Conservation (phyloP, 2,797 vertebrate genomes). For the Typhlichthys subterraneus region DNA sequence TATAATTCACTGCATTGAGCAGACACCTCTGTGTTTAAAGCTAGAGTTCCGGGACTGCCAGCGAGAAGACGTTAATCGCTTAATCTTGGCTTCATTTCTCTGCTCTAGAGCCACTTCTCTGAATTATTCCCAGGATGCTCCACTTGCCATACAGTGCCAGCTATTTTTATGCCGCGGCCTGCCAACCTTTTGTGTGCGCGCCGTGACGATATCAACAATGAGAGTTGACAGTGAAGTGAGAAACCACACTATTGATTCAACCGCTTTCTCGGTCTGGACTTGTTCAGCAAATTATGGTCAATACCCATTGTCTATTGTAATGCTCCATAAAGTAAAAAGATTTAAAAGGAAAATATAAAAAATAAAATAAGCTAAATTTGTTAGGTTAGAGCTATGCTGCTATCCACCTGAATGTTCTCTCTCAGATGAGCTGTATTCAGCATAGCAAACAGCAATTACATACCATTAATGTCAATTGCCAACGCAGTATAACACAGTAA, state of each 20-base stretch:
- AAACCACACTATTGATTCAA: conserved; percentile 66
- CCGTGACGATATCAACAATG: conserved; percentile 61
- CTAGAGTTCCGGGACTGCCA: conserved; percentile 41
- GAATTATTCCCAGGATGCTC: conserved; percentile 64
- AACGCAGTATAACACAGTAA: conserved; percentile 1
- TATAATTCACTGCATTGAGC: conserved; percentile 47
- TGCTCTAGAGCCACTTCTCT: conserved; percentile 52
- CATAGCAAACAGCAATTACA: conserved; percentile 42
- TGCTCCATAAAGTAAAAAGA: too few species aligned
- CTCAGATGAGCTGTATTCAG: too few species aligned
- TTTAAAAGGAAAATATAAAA: conserved; percentile 37
- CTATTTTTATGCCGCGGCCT: conserved; percentile 59
- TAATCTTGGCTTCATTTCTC: conserved; percentile 67
- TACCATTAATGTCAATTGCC: conserved; percentile 37
- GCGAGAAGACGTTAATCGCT: conserved; percentile 62
- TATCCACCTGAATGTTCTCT: conserved; percentile 29
- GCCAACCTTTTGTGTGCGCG: conserved; percentile 59
- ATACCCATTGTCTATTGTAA: conserved; percentile 53
- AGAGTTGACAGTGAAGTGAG: conserved; percentile 53
- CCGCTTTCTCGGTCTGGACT: conserved; percentile 65
- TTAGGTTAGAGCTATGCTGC: conserved; percentile 42
- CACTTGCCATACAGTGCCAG: conserved; percentile 44
- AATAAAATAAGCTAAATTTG: conserved; percentile 40
- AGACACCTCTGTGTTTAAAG: conserved; percentile 57
- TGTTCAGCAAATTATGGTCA: conserved; percentile 57